Base-by-base conservation (phyloP, 2,888 invertebrate species). In the Ophion slaviceki region DNA sequence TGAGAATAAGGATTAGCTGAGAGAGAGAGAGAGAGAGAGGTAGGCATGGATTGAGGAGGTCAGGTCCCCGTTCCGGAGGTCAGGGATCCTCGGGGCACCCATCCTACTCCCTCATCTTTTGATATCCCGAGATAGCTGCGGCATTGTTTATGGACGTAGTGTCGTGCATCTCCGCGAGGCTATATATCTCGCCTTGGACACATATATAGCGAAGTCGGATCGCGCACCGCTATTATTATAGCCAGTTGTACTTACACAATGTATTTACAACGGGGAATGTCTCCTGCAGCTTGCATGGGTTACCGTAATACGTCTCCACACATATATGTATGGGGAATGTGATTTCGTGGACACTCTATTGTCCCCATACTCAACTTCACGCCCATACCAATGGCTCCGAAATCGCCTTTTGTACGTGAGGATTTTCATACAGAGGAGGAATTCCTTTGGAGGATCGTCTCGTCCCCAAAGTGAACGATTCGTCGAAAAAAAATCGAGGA, bases 41-140 rank as follows among this genome's bases (percentile, higher is more conserved):
- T 45, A 71, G 45, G 32, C 47, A 64, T 36, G 40, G 76, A 45
- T 71, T 81, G 76, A 40, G 76, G 78, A 80, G 91, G 92, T 92
- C 92, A 90, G 90, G 91, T 88, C 91, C 89, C 91, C 91, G 91
- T 91, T 91, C 89, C 84, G 88, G 89, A 91, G 92, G 80, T 72
- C 80, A 91, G 91, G 90, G 91, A 92, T 91, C 89, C 91, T 87
- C 88, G 86, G 85, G 89, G 87, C 90, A 88, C 88, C 89, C 90
- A 90, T 92, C 91, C 91, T 91, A 91, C 81, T 77, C 77, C 85
- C 81, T 86, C 85, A 80, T 86, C 79, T 80, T 86, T 90, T 91
- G 91, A 92, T 92, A 91, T 90, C 91, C 88, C 88, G 88, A 91
- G 92, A 92, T 92, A 92, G 92, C 89, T 90, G 85, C 90, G 80